Evolutionary conservation across 53 echinoderm and acorn worm species (phyloP).

Genomic region (Holothuria scabra): DNA sequence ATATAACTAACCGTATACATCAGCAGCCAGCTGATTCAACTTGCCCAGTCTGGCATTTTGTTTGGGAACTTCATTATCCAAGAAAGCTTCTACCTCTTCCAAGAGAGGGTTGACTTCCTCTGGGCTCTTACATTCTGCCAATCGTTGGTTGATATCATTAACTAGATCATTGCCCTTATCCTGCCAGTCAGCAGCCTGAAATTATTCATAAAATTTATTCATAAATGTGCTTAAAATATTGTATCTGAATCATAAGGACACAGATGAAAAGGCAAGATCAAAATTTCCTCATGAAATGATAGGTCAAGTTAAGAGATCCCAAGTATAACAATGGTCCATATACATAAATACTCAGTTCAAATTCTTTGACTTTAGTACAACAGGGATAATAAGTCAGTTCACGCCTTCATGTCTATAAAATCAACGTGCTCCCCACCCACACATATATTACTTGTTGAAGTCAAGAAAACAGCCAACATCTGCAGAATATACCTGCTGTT

Average conservation of each 20-base stretch:
- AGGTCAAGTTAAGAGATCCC: too few species aligned
- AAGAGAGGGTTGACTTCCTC: conserved; percentile 77
- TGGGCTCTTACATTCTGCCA: conserved; percentile 61
- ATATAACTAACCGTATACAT: conserved; percentile 78
- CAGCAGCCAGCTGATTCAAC: conserved; percentile 80
- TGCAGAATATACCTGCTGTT: too few species aligned
- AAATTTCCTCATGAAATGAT: too few species aligned
- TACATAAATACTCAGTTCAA: too few species aligned
- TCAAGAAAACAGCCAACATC: too few species aligned
- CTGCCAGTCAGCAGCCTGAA: conserved; percentile 89
- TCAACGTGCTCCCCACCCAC: too few species aligned
- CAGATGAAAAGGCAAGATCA: too few species aligned
- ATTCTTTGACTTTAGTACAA: too few species aligned
- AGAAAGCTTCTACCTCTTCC: conserved; percentile 86
- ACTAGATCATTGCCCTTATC: conserved; percentile 87
- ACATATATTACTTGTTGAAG: too few species aligned
- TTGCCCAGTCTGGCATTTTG: conserved; percentile 86
- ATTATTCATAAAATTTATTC: neutral
- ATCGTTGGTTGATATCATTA: conserved; percentile 64
- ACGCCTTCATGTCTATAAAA: too few species aligned
- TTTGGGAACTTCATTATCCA: conserved; percentile 69
- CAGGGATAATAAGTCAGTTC: too few species aligned
- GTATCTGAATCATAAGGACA: neutral
- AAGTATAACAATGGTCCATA: too few species aligned
- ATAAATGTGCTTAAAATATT: neutral